Conservation (phyloP, 2,888 invertebrate genomes). For the Rotaria magnacalcarata region DNA sequence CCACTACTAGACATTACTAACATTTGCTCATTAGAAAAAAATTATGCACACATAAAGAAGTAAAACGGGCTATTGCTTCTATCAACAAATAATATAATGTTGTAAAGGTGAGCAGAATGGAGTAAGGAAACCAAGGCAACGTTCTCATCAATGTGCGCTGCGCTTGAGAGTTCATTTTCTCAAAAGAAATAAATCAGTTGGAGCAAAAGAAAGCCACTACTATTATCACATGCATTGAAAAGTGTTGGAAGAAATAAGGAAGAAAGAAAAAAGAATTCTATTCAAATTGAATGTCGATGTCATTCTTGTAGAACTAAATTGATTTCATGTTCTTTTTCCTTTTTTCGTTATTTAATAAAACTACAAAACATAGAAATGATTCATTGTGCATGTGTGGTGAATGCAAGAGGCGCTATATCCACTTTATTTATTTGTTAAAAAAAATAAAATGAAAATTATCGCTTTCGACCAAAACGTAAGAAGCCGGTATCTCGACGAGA, state of each 20-base stretch:
- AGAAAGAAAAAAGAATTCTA: not conserved
- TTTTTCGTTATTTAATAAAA: not conserved
- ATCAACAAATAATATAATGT: not conserved
- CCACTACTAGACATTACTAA: not conserved
- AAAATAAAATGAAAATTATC: not conserved
- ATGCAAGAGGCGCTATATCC: not conserved
- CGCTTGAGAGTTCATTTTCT: not conserved
- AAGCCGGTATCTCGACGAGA: not conserved
- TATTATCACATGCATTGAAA: not conserved
- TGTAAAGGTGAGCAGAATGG: conserved; percentile 1
- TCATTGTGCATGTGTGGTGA: not conserved
- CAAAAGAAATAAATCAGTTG: not conserved
- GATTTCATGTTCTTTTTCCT: not conserved
- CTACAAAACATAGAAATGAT: not conserved
- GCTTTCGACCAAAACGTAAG: not conserved
- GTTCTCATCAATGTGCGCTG: not conserved
- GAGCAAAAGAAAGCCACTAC: not conserved
- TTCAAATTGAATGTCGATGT: not conserved
- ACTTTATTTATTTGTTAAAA: not conserved
- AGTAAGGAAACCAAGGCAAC: conserved; percentile 16
- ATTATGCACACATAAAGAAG: not conserved
- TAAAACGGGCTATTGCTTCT: not conserved
- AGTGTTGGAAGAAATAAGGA: not conserved
- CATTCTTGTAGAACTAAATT: not conserved
- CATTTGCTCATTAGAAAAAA: not conserved